A percentile compares a stretch with the other conserved stretches of the same genome.
Evolutionary conservation across 2,888 invertebrate genomes (phyloP).

Genomic region (Drosophila melanosoma): DNA sequence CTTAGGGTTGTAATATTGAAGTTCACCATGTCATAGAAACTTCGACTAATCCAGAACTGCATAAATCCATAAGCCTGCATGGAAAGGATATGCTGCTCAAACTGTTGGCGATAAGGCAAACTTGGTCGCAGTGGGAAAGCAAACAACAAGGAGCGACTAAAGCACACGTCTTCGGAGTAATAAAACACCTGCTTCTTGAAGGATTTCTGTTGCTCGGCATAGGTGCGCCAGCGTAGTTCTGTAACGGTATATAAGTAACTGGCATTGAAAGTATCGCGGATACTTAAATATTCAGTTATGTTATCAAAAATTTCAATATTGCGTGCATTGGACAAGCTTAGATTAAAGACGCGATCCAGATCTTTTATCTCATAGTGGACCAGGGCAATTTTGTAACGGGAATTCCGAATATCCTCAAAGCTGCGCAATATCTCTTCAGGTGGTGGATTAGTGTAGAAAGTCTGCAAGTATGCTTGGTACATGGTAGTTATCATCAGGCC

Average conservation of each 20-base stretch:
- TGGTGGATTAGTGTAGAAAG: slow-evolving; percentile 52
- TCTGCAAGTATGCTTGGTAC: slow-evolving; percentile 63
- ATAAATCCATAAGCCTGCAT: slow-evolving; percentile 44
- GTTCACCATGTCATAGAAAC: slow-evolving; percentile 55
- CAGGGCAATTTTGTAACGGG: slow-evolving; percentile 15
- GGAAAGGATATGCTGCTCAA: slow-evolving; percentile 55
- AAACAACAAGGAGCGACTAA: slow-evolving; percentile 20
- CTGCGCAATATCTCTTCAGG: slow-evolving; percentile 2
- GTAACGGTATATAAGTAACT: slow-evolving; percentile 52
- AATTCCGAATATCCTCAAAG: slow-evolving; percentile 26
- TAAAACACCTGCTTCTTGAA: slow-evolving; percentile 54
- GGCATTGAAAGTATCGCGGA: slow-evolving; percentile 51
- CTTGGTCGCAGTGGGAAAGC: slow-evolving; percentile 36
- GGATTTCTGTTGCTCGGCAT: slow-evolving; percentile 55
- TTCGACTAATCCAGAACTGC: slow-evolving; percentile 36
- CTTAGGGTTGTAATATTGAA: slow-evolving; percentile 4
- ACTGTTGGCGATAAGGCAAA: slow-evolving; percentile 58
- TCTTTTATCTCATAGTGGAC: not conserved
- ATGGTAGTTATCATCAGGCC: slow-evolving; percentile 68
- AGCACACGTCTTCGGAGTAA: slow-evolving; percentile 47
- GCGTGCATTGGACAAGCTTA: not conserved
- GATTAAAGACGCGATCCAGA: not conserved
- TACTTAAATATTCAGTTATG: slow-evolving; percentile 4
- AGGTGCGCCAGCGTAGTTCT: slow-evolving; percentile 47
- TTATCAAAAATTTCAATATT: slow-evolving; percentile 2